A percentile compares a stretch with the other conserved stretches of the same genome.
phyloP scores from a whole-genome alignment of 2,797 vertebrate genomes.

The Martes flavigula region DNA sequence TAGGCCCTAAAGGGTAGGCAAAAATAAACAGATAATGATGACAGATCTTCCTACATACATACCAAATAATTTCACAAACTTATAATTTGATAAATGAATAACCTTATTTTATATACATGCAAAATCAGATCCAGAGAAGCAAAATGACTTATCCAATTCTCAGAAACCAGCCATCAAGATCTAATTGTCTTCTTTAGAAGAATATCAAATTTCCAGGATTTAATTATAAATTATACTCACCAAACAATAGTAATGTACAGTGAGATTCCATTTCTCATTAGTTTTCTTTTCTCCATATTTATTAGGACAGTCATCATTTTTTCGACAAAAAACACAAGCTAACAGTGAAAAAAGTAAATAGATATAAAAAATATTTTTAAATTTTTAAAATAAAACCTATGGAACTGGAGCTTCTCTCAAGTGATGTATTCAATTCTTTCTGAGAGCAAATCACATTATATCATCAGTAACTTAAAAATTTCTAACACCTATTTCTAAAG shows the following conservation, averaged over 20 bases:
- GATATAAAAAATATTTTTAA: constrained; percentile 32
- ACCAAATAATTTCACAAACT: constrained; percentile 35
- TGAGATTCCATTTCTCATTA: constrained; percentile 87
- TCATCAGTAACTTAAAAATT: constrained; percentile 27
- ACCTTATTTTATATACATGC: background rate
- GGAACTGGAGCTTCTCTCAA: constrained; percentile 1
- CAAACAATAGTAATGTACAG: constrained; percentile 96
- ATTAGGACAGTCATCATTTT: constrained; percentile 90
- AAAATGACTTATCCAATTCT: constrained; percentile 34
- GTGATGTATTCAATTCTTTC: constrained; percentile 10
- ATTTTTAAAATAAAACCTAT: background rate
- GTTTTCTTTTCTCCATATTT: constrained; percentile 94
- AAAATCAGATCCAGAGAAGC: constrained; percentile 37
- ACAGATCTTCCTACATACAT: background rate
- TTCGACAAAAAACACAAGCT: constrained; percentile 93
- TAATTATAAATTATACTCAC: constrained; percentile 85
- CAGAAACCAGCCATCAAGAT: background rate
- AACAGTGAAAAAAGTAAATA: constrained; percentile 57
- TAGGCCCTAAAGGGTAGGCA: background rate
- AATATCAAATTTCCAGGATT: background rate
- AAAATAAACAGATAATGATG: constrained; percentile 33
- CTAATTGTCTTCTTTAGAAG: constrained; percentile 34
- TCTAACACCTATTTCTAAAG: constrained; percentile 15
- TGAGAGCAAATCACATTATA: background rate
- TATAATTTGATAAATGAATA: constrained; percentile 44